A percentile compares a stretch with the other conserved stretches of the same genome.
Evolutionary conservation across 2,888 invertebrate genomes (phyloP).

Genomic region (Fragum sueziense): DNA sequence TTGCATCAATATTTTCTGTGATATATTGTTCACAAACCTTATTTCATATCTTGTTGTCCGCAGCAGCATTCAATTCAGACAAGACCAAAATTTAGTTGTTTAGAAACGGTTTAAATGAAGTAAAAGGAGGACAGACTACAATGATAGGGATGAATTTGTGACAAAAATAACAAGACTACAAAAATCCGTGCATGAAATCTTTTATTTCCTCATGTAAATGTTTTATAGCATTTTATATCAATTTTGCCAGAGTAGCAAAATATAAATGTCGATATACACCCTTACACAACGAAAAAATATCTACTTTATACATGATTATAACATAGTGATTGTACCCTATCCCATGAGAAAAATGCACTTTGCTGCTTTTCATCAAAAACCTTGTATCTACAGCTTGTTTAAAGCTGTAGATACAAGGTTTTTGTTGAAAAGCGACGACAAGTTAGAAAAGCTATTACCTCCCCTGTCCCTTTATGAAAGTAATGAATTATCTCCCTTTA

Average conservation of each 20-base stretch:
- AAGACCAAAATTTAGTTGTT: too few relatives aligned
- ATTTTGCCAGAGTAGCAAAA: constrained; percentile 16
- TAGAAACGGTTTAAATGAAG: too few relatives aligned
- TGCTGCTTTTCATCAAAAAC: too few relatives aligned
- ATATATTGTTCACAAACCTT: too few relatives aligned
- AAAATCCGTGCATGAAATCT: constrained; percentile 32
- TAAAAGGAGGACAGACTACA: too few relatives aligned
- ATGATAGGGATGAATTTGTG: too few relatives aligned
- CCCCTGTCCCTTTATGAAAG: not conserved
- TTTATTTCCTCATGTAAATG: constrained; percentile 30
- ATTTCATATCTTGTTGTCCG: too few relatives aligned
- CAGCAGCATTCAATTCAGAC: too few relatives aligned
- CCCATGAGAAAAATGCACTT: constrained; percentile 6
- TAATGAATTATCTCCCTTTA: not conserved
- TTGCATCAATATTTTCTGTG: too few relatives aligned
- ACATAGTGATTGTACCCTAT: constrained; percentile 7
- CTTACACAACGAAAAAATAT: constrained; percentile 11
- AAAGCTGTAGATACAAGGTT: too few relatives aligned
- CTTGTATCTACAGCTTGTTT: too few relatives aligned
- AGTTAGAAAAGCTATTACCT: not conserved
- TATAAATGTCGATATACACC: constrained; percentile 12
- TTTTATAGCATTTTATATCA: constrained; percentile 19
- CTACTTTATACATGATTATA: constrained; percentile 21
- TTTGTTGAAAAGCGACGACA: too few relatives aligned
- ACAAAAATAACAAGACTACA: not conserved